These are phyloP conservation scores for Drosophila persimilis DNA, from an alignment of 1,140 invertebrate genomes.

Conservation along the genomic window DNA sequence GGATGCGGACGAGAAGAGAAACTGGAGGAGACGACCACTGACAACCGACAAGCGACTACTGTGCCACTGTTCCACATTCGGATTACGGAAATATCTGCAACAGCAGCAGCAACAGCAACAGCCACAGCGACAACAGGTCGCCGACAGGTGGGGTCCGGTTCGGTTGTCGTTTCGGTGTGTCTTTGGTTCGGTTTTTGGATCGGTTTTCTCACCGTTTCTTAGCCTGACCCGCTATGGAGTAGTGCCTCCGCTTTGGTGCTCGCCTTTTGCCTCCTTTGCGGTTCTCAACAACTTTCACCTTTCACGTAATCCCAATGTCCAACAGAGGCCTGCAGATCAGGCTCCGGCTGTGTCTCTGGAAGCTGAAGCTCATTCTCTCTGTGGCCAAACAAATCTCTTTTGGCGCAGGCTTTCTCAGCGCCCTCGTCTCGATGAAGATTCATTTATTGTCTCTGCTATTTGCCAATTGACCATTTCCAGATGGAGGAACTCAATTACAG, in stretches of 20 bases:
- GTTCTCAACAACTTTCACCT: constrained; percentile 81
- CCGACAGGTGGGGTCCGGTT: constrained; percentile 67
- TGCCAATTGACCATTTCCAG: constrained; percentile 58
- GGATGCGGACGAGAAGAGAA: constrained; percentile 9
- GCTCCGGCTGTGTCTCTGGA: no score
- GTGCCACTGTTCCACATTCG: constrained; percentile 79
- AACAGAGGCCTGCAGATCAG: background rate
- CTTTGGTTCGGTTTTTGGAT: constrained; percentile 13
- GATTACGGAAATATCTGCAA: constrained; percentile 71
- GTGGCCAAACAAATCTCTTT: constrained; percentile 31
- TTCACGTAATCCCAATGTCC: constrained; percentile 70
- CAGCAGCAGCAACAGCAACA: no score
- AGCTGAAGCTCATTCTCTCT: no score
- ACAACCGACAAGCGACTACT: constrained; percentile 36
- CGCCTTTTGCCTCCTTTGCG: constrained; percentile 53
- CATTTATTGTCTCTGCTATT: constrained; percentile 70
- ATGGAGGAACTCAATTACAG: constrained; percentile 53
- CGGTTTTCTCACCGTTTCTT: constrained; percentile 60
- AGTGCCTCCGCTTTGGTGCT: constrained; percentile 25
- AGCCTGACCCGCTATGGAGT: constrained; percentile 42
- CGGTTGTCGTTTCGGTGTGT: background rate
- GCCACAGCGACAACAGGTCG: constrained; percentile 25
- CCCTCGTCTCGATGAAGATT: constrained; percentile 41
- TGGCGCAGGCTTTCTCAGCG: constrained; percentile 15
- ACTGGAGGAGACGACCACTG: constrained; percentile 16